phyloP scores from a whole-genome alignment of 2,888 invertebrate genomes.

The Noctua pronuba region DNA sequence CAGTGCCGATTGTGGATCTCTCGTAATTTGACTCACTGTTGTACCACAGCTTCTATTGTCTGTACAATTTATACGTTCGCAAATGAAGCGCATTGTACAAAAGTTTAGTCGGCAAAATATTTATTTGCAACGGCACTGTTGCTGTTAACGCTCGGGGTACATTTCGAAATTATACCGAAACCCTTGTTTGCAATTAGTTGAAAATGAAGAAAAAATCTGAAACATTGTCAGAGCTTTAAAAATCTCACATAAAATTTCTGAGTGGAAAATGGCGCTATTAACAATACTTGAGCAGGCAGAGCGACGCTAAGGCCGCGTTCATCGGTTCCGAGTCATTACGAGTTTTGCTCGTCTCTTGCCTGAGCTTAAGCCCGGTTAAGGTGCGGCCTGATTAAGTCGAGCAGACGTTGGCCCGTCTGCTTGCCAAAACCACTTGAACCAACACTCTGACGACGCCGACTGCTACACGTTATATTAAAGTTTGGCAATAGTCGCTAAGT shows the following conservation, averaged over 20 bases:
- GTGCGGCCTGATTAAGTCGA: constrained; percentile 86
- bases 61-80: constrained; percentile 57
- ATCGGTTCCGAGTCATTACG: constrained; percentile 85
- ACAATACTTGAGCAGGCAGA: constrained; percentile 80
- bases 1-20: constrained; percentile 64
- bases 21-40: constrained; percentile 62
- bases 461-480: constrained; percentile 80
- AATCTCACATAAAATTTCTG: constrained; percentile 54
- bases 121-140: constrained; percentile 41
- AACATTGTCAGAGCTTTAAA: constrained; percentile 49
- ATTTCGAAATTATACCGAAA: constrained; percentile 47
- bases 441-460: constrained; percentile 73
- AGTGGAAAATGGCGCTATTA: constrained; percentile 71
- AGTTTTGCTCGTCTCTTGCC: constrained; percentile 78
- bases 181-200: constrained; percentile 48
- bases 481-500: constrained; percentile 81
- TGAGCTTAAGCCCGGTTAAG: constrained; percentile 81
- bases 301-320: constrained; percentile 79
- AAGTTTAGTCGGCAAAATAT: constrained; percentile 55
- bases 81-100: constrained; percentile 61
- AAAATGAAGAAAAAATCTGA: constrained; percentile 50
- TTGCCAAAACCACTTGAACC: constrained; percentile 87
- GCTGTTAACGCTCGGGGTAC: constrained; percentile 27
- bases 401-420: constrained; percentile 81
- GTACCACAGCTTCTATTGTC: constrained; percentile 57